Base-by-base conservation (phyloP, 2,888 invertebrate species). In the Mimumesa dahlbomi region DNA sequence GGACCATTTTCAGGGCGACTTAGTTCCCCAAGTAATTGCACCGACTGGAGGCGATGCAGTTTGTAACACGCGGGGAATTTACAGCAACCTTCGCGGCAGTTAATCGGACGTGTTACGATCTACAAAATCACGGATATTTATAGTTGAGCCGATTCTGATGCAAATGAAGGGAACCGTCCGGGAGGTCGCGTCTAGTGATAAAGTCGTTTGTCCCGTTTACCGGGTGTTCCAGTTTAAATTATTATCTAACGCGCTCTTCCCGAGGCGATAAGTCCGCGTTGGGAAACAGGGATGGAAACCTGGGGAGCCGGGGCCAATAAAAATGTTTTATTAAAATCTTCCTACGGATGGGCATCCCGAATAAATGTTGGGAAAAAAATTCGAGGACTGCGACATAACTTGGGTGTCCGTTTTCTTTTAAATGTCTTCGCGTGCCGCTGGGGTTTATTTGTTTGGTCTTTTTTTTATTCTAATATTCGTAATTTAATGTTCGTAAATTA, bases 211-310 rank as follows among this genome's bases (percentile, higher is more conserved):
- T 72, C 65, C 62, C 64, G 74, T 67, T 73, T 57, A 52, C 62
- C 62, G 58, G 36, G 29, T 64, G 67, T 67, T 59, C 71, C 62
- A 43, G 38, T 70, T 70, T 61, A 76, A 78, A 76, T 79, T 78
- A 76, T 79, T 78, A 76, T 78, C 79, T 62, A 61, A 64, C 61
- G 52, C 69, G 63, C 63, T 69, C 58, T 69, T 79, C 67, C 62
- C 50, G 54, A 13, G n/a, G 34, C 43, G 77, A 79, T 79, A 77
- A 79, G 56, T 48, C 49, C 48, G 40, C 62, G 48, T 13, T 22
- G 34, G 19, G 21, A 2, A 19, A 11, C 19, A n/a, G 21, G 13
- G 2, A 9, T 9, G 38, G 14, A 16, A 13, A 40, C 16, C 14
- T 5, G 9, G 31, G 16, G 13, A 31, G 34, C 36, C 22, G 25